Evolutionary conservation across 2,113 vertebrate genomes (phyloP), one percentile per base, ranked within the genome.

Genomic region (Orientallactaga bullata): DNA sequence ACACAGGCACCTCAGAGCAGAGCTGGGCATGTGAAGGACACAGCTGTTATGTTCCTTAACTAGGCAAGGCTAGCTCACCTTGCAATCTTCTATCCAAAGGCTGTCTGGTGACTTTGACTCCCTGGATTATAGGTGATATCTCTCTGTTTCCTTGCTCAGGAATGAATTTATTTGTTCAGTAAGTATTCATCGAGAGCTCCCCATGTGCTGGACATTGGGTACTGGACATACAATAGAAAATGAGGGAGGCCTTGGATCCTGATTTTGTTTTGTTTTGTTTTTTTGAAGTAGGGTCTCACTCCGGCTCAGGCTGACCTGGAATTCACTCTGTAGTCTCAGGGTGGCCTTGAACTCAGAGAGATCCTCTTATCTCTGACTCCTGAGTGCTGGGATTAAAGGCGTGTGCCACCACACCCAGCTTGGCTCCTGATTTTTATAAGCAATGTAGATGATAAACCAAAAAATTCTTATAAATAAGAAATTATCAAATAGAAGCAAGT

Each of bases 41-140:
- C 0, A 11, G 32, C 28, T 51, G 28, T 58, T 42, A 11, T 8
- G 32, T 35, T n/a, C 60, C 47, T 12, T 23, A 85, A 42, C 60
- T 55, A 47, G 2, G 6, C 12, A 0, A 21, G 24, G 21, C 30
- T 17, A 8, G 10, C 15, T 61, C 2, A 5, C 60, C 10, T 17
- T 30, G 10, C 1, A 17, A 55, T 79, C 66, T 30, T 74, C 26
- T 72, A 35, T 37, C 13, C 30, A 24, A 71, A 51, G 32, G 61
- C 82, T 35, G 58, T 28, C 28, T 12, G n/a, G 18, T 21, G 23
- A n/a, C 37, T 80, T 55, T 55, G 42, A 80, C 60, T 39, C 60
- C 51, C 78, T 69, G 42, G 15, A 72, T 80, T 23, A 61, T 18
- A 69, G 79, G 77, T 37, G 58, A 24, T 10, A 11, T 26, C 23